These are phyloP conservation scores for Aythya baeri DNA, from an alignment of 2,113 vertebrate species.

Conservation along the genomic window DNA sequence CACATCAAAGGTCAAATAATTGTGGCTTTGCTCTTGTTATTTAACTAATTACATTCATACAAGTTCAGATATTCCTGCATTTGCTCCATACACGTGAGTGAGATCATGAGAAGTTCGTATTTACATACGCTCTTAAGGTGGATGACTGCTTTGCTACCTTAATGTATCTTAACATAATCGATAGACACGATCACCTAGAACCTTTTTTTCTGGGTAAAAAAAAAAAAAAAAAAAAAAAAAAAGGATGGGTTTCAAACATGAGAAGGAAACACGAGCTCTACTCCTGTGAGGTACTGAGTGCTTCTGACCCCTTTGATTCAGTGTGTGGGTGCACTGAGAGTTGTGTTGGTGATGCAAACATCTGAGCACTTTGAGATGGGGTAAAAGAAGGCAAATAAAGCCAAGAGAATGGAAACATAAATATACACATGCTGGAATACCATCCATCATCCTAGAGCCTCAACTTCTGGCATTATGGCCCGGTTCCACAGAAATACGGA, in stretches of 20 bases:
- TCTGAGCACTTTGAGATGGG: background rate
- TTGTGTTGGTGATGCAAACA: accelerated
- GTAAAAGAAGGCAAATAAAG: background rate
- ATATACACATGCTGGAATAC: accelerated
- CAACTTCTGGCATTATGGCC: accelerated
- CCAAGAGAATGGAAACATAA: accelerated
- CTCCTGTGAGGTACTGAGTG: background rate
- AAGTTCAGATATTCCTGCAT: background rate
- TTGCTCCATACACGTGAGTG: background rate
- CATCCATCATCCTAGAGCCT: background rate
- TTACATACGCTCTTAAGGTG: background rate
- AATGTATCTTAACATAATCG: background rate
- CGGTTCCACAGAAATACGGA: background rate
- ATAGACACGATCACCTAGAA: background rate
- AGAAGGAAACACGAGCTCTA: background rate
- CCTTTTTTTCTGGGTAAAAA: no score
- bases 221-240: background rate
- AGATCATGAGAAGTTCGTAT: background rate
- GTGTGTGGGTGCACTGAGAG: no score
- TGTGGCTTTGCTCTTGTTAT: background rate
- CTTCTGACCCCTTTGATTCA: background rate
- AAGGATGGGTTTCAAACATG: background rate
- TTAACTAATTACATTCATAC: background rate
- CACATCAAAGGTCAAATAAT: background rate
- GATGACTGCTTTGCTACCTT: background rate